Evolutionary conservation across 2,888 invertebrate genomes (phyloP).

Genomic region (Dendrolimus pini): DNA sequence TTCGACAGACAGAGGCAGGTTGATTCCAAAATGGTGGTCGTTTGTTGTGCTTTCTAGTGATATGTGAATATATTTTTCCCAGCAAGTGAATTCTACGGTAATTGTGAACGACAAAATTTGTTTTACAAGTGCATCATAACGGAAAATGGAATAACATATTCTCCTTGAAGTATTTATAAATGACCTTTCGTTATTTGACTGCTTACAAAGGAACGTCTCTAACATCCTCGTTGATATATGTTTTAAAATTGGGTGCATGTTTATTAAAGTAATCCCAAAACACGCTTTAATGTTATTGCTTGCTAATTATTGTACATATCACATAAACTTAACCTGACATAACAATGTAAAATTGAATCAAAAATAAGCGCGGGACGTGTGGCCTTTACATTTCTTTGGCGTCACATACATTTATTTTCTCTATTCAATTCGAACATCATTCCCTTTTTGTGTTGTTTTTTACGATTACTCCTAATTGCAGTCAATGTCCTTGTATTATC

Average conservation of each 20-base stretch:
- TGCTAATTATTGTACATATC: too few relatives aligned
- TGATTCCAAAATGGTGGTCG: constrained; percentile 75
- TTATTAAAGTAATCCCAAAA: too few relatives aligned
- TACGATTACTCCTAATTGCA: background rate
- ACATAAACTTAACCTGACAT: background rate
- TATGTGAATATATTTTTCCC: constrained; percentile 35
- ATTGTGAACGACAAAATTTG: background rate
- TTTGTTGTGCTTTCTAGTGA: constrained; percentile 73
- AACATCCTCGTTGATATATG: constrained; percentile 17
- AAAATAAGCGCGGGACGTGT: constrained; percentile 67
- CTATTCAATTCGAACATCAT: background rate
- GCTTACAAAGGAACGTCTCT: constrained; percentile 41
- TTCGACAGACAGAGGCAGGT: constrained; percentile 36
- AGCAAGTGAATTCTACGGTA: constrained; percentile 25
- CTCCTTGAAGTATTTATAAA: background rate
- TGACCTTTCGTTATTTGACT: constrained; percentile 21
- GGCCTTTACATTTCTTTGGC: constrained; percentile 40
- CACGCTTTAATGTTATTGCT: too few relatives aligned
- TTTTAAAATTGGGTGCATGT: too few relatives aligned
- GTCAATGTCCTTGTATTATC: background rate
- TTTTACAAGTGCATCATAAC: background rate
- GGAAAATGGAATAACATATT: constrained; percentile 12
- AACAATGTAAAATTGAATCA: constrained; percentile 1
- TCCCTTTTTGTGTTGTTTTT: background rate
- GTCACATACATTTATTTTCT: constrained; percentile 26